These are phyloP conservation scores for Invenusta paracnida DNA, from an alignment of 2,888 invertebrate species.

Conservation along the genomic window DNA sequence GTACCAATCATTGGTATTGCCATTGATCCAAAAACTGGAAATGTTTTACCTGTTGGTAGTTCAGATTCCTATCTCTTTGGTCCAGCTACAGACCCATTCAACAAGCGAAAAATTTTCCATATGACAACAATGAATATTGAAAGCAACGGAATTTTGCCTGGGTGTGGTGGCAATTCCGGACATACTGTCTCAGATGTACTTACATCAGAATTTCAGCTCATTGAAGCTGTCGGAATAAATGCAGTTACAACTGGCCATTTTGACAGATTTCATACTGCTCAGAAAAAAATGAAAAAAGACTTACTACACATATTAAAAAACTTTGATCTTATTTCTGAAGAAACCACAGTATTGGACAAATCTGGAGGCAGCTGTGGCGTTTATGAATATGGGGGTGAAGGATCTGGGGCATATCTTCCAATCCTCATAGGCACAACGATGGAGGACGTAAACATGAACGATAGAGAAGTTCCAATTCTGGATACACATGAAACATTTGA, in stretches of 20 bases:
- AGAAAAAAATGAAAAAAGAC: slow-evolving; percentile 51
- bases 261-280: slow-evolving; percentile 51
- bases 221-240: background rate
- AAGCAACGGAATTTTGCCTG: background rate
- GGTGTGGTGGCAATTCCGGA: background rate
- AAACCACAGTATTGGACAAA: slow-evolving; percentile 51
- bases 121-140: background rate
- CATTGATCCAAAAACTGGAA: slow-evolving; percentile 53
- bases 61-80: background rate
- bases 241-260: slow-evolving; percentile 33
- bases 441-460: slow-evolving; percentile 53
- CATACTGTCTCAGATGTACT: background rate
- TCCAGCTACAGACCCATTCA: background rate
- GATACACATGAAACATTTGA: slow-evolving; percentile 46
- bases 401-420: slow-evolving; percentile 56
- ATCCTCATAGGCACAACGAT: slow-evolving; percentile 57
- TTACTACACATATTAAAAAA: slow-evolving; percentile 52
- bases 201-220: background rate
- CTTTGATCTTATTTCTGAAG: slow-evolving; percentile 51
- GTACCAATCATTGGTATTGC: slow-evolving; percentile 56
- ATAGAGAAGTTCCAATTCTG: slow-evolving; percentile 55
- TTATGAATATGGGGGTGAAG: slow-evolving; percentile 52
- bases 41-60: slow-evolving; percentile 42
- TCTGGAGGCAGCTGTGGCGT: slow-evolving; percentile 50
- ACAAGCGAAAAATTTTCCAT: background rate